phyloP scores from a whole-genome alignment of 2,888 invertebrate species.

The Netelia virgata region DNA sequence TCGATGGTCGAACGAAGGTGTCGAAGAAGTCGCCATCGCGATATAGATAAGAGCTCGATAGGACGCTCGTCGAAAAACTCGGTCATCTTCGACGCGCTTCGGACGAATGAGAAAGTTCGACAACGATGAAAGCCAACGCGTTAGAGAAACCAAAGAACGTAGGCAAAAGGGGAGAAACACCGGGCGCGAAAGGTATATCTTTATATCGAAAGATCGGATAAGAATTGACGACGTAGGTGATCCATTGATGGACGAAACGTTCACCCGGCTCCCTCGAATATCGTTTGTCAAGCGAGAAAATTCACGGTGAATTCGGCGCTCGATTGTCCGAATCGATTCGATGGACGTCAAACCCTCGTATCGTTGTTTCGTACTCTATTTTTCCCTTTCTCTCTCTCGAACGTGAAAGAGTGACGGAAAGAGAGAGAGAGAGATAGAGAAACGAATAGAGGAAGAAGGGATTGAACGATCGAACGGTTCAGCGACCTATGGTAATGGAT shows the following conservation, averaged over 20 bases:
- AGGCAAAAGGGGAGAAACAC: neutral
- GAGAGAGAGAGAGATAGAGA: neutral
- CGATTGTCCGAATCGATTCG: neutral
- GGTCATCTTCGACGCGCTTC: constrained; percentile 3
- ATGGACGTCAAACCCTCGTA: neutral
- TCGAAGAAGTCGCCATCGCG: constrained; percentile 25
- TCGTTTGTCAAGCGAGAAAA: constrained; percentile 11
- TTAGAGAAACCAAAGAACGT: neutral
- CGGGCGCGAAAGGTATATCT: neutral
- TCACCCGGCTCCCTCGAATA: neutral
- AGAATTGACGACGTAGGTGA: neutral
- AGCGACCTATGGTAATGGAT: neutral
- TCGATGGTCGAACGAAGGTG: constrained; percentile 6
- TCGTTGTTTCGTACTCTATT: neutral
- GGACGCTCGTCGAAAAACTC: constrained; percentile 42
- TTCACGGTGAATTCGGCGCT: constrained; percentile 2
- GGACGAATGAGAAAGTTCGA: neutral
- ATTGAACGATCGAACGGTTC: neutral
- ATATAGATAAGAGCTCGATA: constrained; percentile 40
- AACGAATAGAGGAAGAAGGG: too few relatives aligned
- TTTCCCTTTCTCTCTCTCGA: neutral
- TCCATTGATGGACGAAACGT: neutral
- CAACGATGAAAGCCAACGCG: neutral
- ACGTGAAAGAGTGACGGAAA: too few relatives aligned
- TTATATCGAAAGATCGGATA: constrained; percentile 7